These are phyloP conservation scores for Poeciliopsis gracilis DNA, from an alignment of 2,797 vertebrate genomes.

Conservation along the genomic window DNA sequence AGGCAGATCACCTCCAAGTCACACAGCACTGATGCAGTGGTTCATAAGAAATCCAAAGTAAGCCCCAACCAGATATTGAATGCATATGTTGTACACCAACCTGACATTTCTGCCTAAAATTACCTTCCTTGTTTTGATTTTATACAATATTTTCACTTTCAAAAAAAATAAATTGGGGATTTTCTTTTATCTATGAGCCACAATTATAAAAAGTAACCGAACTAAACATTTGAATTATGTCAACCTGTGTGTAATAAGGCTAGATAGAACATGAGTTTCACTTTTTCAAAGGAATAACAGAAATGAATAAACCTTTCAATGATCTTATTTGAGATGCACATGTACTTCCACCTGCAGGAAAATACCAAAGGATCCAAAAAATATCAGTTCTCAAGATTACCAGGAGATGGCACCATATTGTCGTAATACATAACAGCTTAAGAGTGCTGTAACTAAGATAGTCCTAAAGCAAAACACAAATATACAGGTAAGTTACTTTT, in stretches of 20 bases:
- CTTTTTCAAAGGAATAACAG: not conserved
- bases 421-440: conserved; percentile 76
- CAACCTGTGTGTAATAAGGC: not conserved
- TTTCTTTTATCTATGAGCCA: not conserved
- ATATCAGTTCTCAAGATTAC: conserved; percentile 85
- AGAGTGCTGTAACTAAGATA: conserved; percentile 80
- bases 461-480: conserved; percentile 81
- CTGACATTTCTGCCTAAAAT: not conserved
- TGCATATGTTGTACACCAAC: not conserved
- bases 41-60: not conserved
- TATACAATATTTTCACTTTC: not conserved
- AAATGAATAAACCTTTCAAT: not conserved
- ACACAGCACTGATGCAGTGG: not conserved
- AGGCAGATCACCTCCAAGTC: not conserved
- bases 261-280: not conserved
- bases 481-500: conserved; percentile 81
- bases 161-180: not conserved
- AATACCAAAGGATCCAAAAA: conserved; percentile 74
- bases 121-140: not conserved
- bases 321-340: not conserved
- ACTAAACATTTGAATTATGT: not conserved
- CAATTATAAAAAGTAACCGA: not conserved
- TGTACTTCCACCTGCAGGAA: conserved; percentile 68
- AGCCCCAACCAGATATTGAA: not conserved
- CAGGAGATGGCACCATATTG: conserved; percentile 88